Evolutionary conservation across 1,140 invertebrate species (phyloP).

Genomic region (Drosophila tristis): DNA sequence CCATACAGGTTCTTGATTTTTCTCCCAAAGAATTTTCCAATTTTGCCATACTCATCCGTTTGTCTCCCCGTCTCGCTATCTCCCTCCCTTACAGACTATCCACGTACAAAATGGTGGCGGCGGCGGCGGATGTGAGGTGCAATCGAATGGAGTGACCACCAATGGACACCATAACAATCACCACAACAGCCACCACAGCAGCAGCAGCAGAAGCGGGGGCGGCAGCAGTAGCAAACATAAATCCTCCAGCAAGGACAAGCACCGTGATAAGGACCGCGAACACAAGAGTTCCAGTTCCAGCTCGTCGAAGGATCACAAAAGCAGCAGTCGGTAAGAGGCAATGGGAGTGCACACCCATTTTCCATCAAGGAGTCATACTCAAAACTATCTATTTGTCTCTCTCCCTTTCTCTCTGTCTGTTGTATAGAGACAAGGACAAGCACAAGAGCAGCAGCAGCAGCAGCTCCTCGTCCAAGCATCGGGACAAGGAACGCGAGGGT

Average conservation of each 20-base stretch:
- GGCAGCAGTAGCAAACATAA: slow-evolving; percentile 87
- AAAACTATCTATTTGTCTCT: no score
- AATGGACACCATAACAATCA: slow-evolving; percentile 86
- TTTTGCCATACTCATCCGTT: not conserved
- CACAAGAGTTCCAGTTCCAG: slow-evolving; percentile 83
- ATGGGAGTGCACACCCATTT: no score
- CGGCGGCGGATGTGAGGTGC: slow-evolving; percentile 59
- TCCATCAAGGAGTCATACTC: not conserved
- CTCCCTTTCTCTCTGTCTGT: not conserved
- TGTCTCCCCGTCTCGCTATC: not conserved
- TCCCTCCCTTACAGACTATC: slow-evolving; percentile 55
- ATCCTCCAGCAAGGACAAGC: slow-evolving; percentile 86
- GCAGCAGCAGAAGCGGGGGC: slow-evolving; percentile 86
- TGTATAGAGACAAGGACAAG: slow-evolving; percentile 82
- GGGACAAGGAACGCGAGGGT: slow-evolving; percentile 73
- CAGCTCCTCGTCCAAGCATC: slow-evolving; percentile 72
- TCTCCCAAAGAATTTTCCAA: slow-evolving; percentile 8
- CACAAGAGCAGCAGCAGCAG: slow-evolving; percentile 83
- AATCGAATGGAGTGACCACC: slow-evolving; percentile 84
- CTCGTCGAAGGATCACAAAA: slow-evolving; percentile 83
- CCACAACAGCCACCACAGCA: slow-evolving; percentile 65
- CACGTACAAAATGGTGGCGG: slow-evolving; percentile 80
- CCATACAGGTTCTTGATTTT: slow-evolving; percentile 31
- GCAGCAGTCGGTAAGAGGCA: slow-evolving; percentile 79
- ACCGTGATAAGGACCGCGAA: slow-evolving; percentile 84